Evolutionary conservation across 2,797 vertebrate genomes (phyloP), one percentile per base, ranked within the genome.

Genomic region (Morus bassanus): DNA sequence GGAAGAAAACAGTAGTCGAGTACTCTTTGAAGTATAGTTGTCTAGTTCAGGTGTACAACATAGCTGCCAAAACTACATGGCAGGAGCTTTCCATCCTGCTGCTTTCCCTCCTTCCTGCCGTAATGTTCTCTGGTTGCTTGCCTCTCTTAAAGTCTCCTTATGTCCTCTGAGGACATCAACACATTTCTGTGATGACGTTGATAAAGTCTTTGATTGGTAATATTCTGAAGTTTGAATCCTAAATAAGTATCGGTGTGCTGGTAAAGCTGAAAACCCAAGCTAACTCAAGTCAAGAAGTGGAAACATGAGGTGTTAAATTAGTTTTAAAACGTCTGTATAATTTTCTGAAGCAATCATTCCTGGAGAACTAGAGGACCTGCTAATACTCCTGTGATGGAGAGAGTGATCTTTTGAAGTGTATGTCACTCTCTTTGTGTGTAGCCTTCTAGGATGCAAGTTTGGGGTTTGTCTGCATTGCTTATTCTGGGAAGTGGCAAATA

Each of bases 351-450:
- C 68, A 50, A 3, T 77, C 25, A 15, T 67, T 89, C 46, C 15
- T 74, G 65, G 51, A 76, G 82, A 87, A 5, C 28, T 31, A 33
- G 48, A 59, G 60, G 64, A 61, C 41, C 61, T 72, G 13, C 33
- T 85, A 18, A 35, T 59, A 37, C 30, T 76, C 14, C 54, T 18
- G 9, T 41, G 35, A 53, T 31, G 21, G 5, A 4, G 23, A 63
- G 46, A 27, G 46, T 57, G 17, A 39, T 76, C 33, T 77, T 54
- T 31, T 30, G 30, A 64, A 63, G 18, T 63, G 6, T 25, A 1
- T 35, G 51, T 65, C 43, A 33, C 1, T 21, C 15, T 50, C 12
- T 31, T 65, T 0, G 0, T 57, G 41, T 17, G 2, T 31, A n/a
- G 41, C 11, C 23, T 78, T 64, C 48, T 41, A 28, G 48, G 18